Percentiles rank a stretch among this genome's conserved stretches.
Evolutionary conservation across 2,113 vertebrate genomes (phyloP).

Genomic region (Syrrhaptes paradoxus): DNA sequence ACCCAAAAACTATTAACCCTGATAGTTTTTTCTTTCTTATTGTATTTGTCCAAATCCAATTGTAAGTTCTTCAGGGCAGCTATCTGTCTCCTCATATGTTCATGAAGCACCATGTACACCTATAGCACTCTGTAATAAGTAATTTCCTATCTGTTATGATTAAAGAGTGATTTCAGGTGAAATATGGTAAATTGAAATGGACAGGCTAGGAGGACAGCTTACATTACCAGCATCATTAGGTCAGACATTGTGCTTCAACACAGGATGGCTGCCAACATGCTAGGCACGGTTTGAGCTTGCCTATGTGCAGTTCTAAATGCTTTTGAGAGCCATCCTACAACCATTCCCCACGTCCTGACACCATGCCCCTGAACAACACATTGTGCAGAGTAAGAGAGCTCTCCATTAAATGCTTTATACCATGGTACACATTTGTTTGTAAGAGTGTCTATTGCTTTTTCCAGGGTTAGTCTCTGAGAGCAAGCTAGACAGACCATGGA

Average conservation of each 20-base stretch:
- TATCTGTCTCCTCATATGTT: conserved; percentile 62
- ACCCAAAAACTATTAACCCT: background rate
- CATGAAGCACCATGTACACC: background rate
- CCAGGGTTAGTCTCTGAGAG: background rate
- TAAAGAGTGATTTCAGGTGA: conserved; percentile 52
- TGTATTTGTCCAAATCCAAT: conserved; percentile 49
- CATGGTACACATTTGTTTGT: rapidly evolving
- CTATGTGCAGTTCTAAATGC: background rate
- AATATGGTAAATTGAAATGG: conserved; percentile 34
- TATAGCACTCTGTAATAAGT: conserved; percentile 40
- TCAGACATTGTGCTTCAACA: background rate
- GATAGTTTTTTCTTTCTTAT: conserved; percentile 28
- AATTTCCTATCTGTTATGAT: conserved; percentile 51
- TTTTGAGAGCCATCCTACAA: background rate
- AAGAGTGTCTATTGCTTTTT: background rate
- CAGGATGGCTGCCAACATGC: background rate
- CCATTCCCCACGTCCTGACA: background rate
- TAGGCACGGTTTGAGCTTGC: background rate
- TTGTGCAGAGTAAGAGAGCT: background rate
- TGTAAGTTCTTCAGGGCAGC: conserved; percentile 57
- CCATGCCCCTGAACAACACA: background rate
- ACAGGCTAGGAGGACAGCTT: background rate
- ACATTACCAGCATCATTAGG: background rate
- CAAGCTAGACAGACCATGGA: background rate
- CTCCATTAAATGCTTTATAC: background rate